Conservation (phyloP, 2,797 vertebrate species). For the Leptatherina wallacei region DNA sequence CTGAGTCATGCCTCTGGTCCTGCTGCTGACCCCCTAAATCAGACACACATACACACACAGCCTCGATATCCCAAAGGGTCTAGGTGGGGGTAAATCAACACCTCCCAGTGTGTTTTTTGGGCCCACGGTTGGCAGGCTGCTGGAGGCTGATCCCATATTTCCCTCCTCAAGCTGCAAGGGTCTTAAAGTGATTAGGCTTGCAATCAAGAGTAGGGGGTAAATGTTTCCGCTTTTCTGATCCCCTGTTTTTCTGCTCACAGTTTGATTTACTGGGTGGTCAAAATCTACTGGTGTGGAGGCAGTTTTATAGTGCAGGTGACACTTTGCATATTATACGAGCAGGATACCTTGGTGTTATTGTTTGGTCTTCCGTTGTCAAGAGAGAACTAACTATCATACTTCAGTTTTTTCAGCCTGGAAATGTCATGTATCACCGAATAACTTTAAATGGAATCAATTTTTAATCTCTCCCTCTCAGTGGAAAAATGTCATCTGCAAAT, state of each 20-base stretch:
- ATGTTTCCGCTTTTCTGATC: slow-evolving; percentile 73
- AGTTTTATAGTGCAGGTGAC: slow-evolving; percentile 22
- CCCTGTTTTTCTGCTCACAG: slow-evolving; percentile 46
- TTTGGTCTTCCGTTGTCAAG: slow-evolving; percentile 3
- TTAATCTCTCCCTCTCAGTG: neutral
- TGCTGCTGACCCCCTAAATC: slow-evolving; percentile 64
- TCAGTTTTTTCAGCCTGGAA: neutral
- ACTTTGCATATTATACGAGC: slow-evolving; percentile 12
- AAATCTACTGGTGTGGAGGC: slow-evolving; percentile 29
- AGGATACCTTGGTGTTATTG: neutral
- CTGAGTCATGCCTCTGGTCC: slow-evolving; percentile 65
- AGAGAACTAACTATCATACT: slow-evolving; percentile 1
- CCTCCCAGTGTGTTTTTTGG: slow-evolving; percentile 73
- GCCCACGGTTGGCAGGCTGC: slow-evolving; percentile 65
- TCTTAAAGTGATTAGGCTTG: slow-evolving; percentile 77
- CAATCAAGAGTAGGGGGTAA: slow-evolving; percentile 72
- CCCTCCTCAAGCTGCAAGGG: slow-evolving; percentile 64
- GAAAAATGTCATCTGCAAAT: slow-evolving; percentile 21
- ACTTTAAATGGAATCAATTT: slow-evolving; percentile 20
- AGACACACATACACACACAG: slow-evolving; percentile 44
- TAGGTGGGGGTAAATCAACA: slow-evolving; percentile 77
- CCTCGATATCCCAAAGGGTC: slow-evolving; percentile 55
- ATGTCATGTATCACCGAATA: slow-evolving; percentile 4
- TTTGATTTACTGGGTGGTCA: slow-evolving; percentile 73
- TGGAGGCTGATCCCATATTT: slow-evolving; percentile 77